A percentile compares a stretch with the other conserved stretches of the same genome.
Evolutionary conservation across 2,797 vertebrate species (phyloP).

Genomic region (Thamnophis elegans): DNA sequence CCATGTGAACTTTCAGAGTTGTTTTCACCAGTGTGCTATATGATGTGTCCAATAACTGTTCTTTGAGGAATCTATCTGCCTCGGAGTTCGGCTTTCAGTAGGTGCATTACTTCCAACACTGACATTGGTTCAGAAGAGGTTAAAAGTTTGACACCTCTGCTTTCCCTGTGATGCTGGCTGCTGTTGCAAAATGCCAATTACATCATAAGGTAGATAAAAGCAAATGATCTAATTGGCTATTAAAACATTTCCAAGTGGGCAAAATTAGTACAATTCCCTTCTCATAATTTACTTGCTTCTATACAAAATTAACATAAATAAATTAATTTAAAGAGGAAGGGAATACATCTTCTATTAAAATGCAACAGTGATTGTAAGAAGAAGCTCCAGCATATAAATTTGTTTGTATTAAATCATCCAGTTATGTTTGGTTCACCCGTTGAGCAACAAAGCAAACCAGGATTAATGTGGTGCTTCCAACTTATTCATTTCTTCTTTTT

Average conservation of each 20-base stretch:
- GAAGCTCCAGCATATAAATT: constrained; percentile 62
- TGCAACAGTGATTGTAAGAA: constrained; percentile 63
- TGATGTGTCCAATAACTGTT: too few relatives aligned
- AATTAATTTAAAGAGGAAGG: constrained; percentile 70
- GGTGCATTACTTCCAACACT: too few relatives aligned
- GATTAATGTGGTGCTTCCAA: constrained; percentile 64
- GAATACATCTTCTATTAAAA: constrained; percentile 71
- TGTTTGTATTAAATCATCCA: constrained; percentile 70
- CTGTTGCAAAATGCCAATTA: constrained; percentile 44
- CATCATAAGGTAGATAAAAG: constrained; percentile 40
- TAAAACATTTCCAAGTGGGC: constrained; percentile 63
- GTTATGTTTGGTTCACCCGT: constrained; percentile 60
- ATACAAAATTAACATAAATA: constrained; percentile 75
- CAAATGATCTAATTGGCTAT: constrained; percentile 49
- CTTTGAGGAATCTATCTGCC: too few relatives aligned
- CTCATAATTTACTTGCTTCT: constrained; percentile 69
- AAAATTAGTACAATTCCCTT: constrained; percentile 73
- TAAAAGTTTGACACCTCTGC: constrained; percentile 18
- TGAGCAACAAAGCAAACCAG: constrained; percentile 51
- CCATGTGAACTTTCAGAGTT: too few relatives aligned
- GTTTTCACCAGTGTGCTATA: too few relatives aligned
- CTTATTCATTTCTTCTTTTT: constrained; percentile 61
- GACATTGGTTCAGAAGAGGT: not conserved
- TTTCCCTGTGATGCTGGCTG: not conserved
- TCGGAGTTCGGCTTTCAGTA: too few relatives aligned